Conservation (phyloP, 2,113 vertebrate genomes). For the Percina caprodes region DNA sequence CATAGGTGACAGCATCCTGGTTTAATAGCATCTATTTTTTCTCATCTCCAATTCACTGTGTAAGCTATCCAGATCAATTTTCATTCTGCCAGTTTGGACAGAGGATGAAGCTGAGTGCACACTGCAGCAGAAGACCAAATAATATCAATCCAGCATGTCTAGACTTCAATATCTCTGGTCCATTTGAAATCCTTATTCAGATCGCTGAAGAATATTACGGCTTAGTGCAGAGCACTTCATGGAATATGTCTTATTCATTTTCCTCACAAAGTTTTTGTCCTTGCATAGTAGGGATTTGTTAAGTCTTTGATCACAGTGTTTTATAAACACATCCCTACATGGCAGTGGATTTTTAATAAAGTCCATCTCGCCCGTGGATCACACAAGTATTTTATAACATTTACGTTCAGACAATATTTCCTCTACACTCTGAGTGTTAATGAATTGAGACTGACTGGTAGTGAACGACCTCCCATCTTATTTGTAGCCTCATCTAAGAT, state of each 20-base stretch:
- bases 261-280: conserved; percentile 45
- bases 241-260: conserved; percentile 57
- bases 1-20: conserved; percentile 14
- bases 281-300: conserved; percentile 50
- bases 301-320: conserved; percentile 57
- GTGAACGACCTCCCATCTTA: conserved; percentile 49
- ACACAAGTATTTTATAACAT: conserved; percentile 25
- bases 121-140: conserved; percentile 60
- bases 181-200: conserved; percentile 64
- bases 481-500: conserved; percentile 61
- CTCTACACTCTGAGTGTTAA: conserved; percentile 46
- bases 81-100: conserved; percentile 50
- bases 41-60: conserved; percentile 26
- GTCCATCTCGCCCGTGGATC: conserved; percentile 33
- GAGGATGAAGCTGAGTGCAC: conserved; percentile 44
- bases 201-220: conserved; percentile 44
- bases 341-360: conserved; percentile 40
- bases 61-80: conserved; percentile 63
- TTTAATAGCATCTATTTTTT: conserved; percentile 38
- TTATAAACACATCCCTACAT: conserved; percentile 23
- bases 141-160: conserved; percentile 68
- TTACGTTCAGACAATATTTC: conserved; percentile 38
- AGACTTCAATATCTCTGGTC: conserved; percentile 57
- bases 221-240: conserved; percentile 38
- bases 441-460: conserved; percentile 61